Conservation (phyloP, 2,797 vertebrate species). For the Myripristis murdjan region DNA sequence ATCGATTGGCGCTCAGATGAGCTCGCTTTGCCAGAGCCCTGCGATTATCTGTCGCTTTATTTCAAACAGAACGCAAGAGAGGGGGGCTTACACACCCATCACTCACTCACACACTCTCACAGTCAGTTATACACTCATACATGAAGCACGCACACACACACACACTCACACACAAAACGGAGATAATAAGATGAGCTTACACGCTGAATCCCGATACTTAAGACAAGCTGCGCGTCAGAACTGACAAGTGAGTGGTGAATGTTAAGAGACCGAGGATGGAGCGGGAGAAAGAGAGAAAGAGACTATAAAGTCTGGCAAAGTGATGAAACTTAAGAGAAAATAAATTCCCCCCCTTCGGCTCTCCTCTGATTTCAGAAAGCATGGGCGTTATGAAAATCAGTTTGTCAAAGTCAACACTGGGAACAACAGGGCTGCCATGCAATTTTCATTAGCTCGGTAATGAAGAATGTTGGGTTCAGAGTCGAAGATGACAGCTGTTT, state of each 20-base stretch:
- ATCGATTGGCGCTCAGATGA: slow-evolving; percentile 85
- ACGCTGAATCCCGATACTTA: slow-evolving; percentile 77
- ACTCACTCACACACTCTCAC: slow-evolving; percentile 77
- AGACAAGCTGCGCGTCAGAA: slow-evolving; percentile 75
- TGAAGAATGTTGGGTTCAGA: not conserved
- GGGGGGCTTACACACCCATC: slow-evolving; percentile 80
- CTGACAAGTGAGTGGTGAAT: slow-evolving; percentile 79
- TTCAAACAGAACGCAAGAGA: slow-evolving; percentile 80
- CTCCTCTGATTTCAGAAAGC: slow-evolving; percentile 39
- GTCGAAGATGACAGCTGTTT: slow-evolving; percentile 8
- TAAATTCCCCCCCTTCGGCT: slow-evolving; percentile 54
- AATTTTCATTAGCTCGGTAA: slow-evolving; percentile 11
- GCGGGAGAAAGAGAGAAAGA: slow-evolving; percentile 50
- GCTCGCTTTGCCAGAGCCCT: slow-evolving; percentile 81
- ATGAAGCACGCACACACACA: slow-evolving; percentile 39
- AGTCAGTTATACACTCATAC: slow-evolving; percentile 68
- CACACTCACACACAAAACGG: slow-evolving; percentile 48
- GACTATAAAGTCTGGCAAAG: slow-evolving; percentile 73
- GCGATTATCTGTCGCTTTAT: slow-evolving; percentile 85
- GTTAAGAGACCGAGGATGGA: slow-evolving; percentile 74
- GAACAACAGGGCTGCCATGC: not conserved
- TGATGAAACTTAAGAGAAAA: slow-evolving; percentile 79
- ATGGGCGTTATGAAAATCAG: slow-evolving; percentile 28
- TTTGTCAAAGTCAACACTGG: slow-evolving; percentile 32
- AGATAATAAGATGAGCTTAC: slow-evolving; percentile 82